Evolutionary conservation across 2,888 invertebrate species (phyloP).

Genomic region (Steinernema carpocapsae): DNA sequence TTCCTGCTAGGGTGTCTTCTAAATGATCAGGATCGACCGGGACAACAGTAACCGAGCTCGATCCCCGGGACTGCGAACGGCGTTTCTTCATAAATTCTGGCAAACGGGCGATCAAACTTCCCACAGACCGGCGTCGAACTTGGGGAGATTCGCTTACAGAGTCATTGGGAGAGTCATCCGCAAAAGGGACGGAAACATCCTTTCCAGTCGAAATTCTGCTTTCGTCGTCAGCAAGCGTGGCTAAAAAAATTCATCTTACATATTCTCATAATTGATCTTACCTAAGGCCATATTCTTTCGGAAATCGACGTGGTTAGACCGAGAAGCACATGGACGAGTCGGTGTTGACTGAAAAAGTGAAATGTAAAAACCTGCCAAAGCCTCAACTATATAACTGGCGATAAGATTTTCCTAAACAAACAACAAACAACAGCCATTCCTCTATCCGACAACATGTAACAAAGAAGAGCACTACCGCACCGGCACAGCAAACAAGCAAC

Average conservation of each 20-base stretch:
- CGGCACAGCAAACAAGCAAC: constrained; percentile 14
- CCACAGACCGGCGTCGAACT: neutral
- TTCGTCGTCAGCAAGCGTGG: neutral
- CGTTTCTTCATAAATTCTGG: neutral
- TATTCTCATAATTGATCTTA: neutral
- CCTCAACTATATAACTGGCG: neutral
- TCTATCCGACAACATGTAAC: constrained; percentile 13
- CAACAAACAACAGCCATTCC: neutral
- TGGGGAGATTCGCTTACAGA: neutral
- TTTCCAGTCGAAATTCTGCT: neutral
- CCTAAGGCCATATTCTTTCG: neutral
- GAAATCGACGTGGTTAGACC: neutral
- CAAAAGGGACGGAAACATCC: constrained; percentile 6
- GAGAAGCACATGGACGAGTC: neutral
- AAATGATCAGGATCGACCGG: constrained; percentile 2
- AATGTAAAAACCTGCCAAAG: neutral
- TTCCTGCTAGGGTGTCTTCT: neutral
- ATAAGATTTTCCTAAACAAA: neutral
- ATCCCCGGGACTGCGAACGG: constrained; percentile 2
- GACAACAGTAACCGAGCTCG: neutral
- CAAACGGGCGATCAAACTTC: neutral
- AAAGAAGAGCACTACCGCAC: neutral
- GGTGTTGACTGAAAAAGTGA: constrained; percentile 21
- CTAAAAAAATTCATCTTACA: neutral
- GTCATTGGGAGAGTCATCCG: neutral